Evolutionary conservation across 2,113 vertebrate genomes (phyloP).

Genomic region (Carassius auratus): DNA sequence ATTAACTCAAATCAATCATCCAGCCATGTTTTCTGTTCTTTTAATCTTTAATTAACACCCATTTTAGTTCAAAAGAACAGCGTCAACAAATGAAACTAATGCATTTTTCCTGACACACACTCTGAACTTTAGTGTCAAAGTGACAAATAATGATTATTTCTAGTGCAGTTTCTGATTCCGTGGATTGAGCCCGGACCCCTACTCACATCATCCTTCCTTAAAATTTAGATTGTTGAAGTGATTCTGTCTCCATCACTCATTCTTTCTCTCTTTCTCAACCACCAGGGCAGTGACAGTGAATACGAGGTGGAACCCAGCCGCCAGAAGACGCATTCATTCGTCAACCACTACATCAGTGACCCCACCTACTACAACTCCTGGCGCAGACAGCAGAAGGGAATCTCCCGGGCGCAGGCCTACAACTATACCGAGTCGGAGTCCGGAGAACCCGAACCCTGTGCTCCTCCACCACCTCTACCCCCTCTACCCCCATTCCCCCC

Average conservation of each 20-base stretch:
- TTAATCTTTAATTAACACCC: neutral
- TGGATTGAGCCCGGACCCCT: neutral
- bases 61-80: neutral
- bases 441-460: conserved; percentile 81
- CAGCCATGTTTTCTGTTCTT: neutral
- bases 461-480: conserved; percentile 63
- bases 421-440: conserved; percentile 93
- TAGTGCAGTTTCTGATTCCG: neutral
- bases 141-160: neutral
- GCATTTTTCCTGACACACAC: neutral
- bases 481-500: conserved; percentile 74
- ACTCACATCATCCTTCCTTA: neutral
- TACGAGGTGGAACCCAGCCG: conserved; percentile 89
- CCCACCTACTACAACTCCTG: conserved; percentile 98
- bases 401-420: conserved; percentile 91
- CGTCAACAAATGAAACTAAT: neutral
- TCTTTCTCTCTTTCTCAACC: conserved; percentile 21
- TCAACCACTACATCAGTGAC: conserved; percentile 99
- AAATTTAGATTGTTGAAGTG: neutral
- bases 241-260: neutral
- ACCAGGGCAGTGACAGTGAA: conserved; percentile 94
- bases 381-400: conserved; percentile 94
- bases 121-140: neutral
- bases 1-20: too few relatives aligned
- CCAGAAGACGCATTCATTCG: conserved; percentile 77